Conservation (phyloP, 2,113 vertebrate genomes). For the Glaucidium brasilianum region DNA sequence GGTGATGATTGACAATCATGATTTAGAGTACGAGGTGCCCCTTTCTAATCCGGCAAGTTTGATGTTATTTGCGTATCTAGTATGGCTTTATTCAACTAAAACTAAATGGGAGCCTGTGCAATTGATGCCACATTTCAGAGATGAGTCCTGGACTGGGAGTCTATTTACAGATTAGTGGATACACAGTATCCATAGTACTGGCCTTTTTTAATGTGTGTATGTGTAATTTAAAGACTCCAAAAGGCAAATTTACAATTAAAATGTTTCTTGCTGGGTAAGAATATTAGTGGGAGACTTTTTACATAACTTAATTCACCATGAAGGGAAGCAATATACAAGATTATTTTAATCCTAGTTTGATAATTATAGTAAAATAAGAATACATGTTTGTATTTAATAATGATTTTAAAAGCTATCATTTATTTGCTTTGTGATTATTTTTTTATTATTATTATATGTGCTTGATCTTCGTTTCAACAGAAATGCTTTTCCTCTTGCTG, state of each 20-base stretch:
- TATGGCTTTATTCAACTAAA: slow-evolving; percentile 87
- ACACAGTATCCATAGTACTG: slow-evolving; percentile 56
- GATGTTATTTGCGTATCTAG: slow-evolving; percentile 99
- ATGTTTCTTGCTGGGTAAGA: slow-evolving; percentile 69
- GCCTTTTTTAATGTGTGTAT: slow-evolving; percentile 23
- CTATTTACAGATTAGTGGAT: slow-evolving; percentile 82
- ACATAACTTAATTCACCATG: slow-evolving; percentile 64
- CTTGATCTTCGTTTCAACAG: not conserved
- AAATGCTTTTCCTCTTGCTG: not conserved
- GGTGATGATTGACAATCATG: slow-evolving; percentile 99
- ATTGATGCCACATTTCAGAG: slow-evolving; percentile 79
- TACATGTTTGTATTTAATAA: slow-evolving; percentile 50
- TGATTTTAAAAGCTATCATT: slow-evolving; percentile 22
- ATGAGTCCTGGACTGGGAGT: slow-evolving; percentile 73
- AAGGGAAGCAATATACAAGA: slow-evolving; percentile 60
- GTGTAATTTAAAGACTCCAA: slow-evolving; percentile 71
- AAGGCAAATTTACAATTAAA: slow-evolving; percentile 77
- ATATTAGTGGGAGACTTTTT: slow-evolving; percentile 56
- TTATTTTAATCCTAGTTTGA: slow-evolving; percentile 71
- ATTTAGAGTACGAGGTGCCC: slow-evolving; percentile 99
- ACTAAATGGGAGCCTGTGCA: slow-evolving; percentile 78
- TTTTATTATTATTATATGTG: not conserved
- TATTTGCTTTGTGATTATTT: not conserved
- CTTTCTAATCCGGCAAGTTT: slow-evolving; percentile 98
- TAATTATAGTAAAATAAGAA: slow-evolving; percentile 61